phyloP scores from a whole-genome alignment of 2,888 invertebrate species.

The Drepana falcataria region DNA sequence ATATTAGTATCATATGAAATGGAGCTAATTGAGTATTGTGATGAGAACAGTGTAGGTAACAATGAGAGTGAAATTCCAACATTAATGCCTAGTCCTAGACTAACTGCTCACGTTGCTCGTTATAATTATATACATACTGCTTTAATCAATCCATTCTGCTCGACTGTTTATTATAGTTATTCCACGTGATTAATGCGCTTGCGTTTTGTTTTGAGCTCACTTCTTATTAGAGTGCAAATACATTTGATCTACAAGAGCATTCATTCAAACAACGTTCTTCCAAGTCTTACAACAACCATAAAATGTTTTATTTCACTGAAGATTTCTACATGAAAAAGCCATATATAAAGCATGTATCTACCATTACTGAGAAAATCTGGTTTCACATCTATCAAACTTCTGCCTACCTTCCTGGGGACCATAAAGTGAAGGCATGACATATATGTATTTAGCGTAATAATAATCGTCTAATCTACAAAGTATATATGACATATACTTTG shows the following conservation, averaged over 20 bases:
- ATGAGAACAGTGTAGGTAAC: too few relatives aligned
- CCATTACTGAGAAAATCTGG: too few relatives aligned
- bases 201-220: background rate
- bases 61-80: background rate
- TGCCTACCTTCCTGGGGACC: too few relatives aligned
- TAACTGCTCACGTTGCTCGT: background rate
- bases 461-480: too few relatives aligned
- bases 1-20: too few relatives aligned
- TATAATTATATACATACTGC: background rate
- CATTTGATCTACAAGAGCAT: background rate
- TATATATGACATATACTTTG: too few relatives aligned
- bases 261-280: background rate
- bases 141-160: background rate
- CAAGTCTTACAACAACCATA: background rate
- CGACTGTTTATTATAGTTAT: background rate
- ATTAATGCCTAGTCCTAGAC: background rate
- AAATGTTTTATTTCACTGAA: background rate
- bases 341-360: too few relatives aligned
- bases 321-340: too few relatives aligned
- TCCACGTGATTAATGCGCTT: background rate
- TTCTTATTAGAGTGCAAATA: background rate
- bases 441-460: too few relatives aligned
- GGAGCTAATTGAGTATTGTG: too few relatives aligned
- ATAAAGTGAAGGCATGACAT: too few relatives aligned
- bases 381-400: too few relatives aligned